These are phyloP conservation scores for Gymnorhina tibicen DNA, from an alignment of 2,113 vertebrate species.

Conservation along the genomic window DNA sequence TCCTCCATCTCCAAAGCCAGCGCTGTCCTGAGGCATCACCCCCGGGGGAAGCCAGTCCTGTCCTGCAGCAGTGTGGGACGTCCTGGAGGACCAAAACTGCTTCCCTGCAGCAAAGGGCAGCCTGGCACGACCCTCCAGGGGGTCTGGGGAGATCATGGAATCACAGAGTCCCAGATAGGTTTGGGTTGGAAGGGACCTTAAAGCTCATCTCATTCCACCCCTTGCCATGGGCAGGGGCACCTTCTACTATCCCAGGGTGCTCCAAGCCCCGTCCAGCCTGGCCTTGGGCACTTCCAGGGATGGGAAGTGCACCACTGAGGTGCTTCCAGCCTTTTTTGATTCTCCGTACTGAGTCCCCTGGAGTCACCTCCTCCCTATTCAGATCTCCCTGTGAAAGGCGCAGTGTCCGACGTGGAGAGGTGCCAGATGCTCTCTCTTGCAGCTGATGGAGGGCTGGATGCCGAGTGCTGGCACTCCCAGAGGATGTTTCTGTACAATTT, in stretches of 20 bases:
- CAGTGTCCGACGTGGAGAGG: neutral
- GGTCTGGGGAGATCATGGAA: neutral
- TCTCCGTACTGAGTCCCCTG: neutral
- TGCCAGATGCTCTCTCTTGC: neutral
- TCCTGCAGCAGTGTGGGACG: neutral
- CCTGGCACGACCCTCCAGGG: neutral
- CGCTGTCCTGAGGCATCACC: neutral
- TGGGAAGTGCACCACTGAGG: neutral
- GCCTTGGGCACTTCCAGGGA: neutral
- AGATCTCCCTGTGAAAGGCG: neutral
- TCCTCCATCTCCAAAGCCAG: neutral
- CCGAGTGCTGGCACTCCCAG: neutral
- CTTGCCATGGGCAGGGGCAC: too few relatives aligned
- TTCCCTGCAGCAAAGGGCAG: neutral
- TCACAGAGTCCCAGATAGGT: neutral
- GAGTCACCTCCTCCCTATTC: neutral
- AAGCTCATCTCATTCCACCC: neutral
- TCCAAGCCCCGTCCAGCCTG: neutral
- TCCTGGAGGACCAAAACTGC: neutral
- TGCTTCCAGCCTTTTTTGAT: neutral
- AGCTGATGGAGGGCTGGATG: neutral
- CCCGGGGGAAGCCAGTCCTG: neutral
- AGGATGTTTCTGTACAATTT: neutral
- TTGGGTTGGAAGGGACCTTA: neutral
- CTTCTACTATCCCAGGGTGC: neutral